phyloP scores from a whole-genome alignment of 2,888 invertebrate species.

The Flexamia atlantica region DNA sequence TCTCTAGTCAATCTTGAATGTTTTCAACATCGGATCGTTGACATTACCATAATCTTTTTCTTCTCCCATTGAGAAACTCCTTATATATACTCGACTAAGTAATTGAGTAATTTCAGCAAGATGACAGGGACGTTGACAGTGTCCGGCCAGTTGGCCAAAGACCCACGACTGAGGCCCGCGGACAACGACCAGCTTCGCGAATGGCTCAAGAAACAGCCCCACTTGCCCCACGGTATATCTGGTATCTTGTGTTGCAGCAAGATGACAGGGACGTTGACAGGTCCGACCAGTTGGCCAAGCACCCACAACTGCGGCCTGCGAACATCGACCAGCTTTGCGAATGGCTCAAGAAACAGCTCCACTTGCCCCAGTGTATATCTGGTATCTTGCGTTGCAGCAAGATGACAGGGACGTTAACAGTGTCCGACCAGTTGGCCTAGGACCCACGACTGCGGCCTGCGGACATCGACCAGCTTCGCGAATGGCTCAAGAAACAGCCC shows the following conservation, averaged over 20 bases:
- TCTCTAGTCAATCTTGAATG: no score
- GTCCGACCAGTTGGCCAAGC: conserved; percentile 61
- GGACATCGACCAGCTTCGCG: conserved; percentile 68
- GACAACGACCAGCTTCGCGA: conserved; percentile 68
- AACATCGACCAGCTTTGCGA: conserved; percentile 68
- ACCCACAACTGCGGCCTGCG: conserved; percentile 67
- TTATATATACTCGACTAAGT: no score
- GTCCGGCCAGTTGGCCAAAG: conserved; percentile 61
- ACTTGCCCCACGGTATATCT: conserved; percentile 65
- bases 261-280: conserved; percentile 4
- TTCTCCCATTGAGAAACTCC: no score
- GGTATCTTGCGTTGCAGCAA: background rate
- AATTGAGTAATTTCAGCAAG: conserved; percentile 8
- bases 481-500: conserved; percentile 68
- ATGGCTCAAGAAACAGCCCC: conserved; percentile 68
- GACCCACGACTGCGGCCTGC: conserved; percentile 67
- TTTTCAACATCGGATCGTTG: no score
- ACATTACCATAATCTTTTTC: no score
- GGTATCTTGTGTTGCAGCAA: background rate
- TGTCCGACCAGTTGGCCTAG: conserved; percentile 60
- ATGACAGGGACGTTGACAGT: conserved; percentile 2
- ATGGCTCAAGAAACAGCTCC: conserved; percentile 68
- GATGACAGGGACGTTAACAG: conserved; percentile 3
- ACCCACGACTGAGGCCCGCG: conserved; percentile 67
- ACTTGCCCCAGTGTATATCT: conserved; percentile 65